A percentile compares a stretch with the other conserved stretches of the same genome.
These are phyloP conservation scores for Montipora cactus DNA, from an alignment of 64 coral and sea anemone genomes.

Conservation along the genomic window DNA sequence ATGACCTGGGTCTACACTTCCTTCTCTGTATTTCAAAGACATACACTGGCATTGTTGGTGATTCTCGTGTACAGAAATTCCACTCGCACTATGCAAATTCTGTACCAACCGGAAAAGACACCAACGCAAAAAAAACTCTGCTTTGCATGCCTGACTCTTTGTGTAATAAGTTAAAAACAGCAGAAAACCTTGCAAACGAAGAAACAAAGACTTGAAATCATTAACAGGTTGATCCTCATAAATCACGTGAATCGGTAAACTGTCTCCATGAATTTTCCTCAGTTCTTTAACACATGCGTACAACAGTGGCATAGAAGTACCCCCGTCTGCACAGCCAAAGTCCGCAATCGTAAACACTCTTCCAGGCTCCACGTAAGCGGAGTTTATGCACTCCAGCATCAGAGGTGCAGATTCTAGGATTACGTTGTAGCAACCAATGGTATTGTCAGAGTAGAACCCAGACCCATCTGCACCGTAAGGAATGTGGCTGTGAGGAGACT, in stretches of 20 bases:
- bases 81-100: too few relatives aligned
- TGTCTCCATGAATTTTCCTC: conserved; percentile 71
- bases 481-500: conserved; percentile 87
- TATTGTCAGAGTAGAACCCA: conserved; percentile 76
- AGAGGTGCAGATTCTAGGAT: conserved; percentile 65
- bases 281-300: conserved; percentile 69
- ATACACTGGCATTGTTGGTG: too few relatives aligned
- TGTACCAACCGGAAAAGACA: too few relatives aligned
- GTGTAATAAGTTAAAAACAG: conserved; percentile 26
- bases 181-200: conserved; percentile 43
- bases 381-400: conserved; percentile 34
- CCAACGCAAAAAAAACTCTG: too few relatives aligned
- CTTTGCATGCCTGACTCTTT: background rate
- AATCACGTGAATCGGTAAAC: conserved; percentile 72
- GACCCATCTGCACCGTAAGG: conserved; percentile 70
- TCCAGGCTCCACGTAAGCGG: conserved; percentile 19
- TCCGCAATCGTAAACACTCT: conserved; percentile 61
- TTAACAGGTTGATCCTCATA: conserved; percentile 89
- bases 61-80: too few relatives aligned
- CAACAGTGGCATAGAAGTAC: conserved; percentile 74
- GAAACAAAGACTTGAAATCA: conserved; percentile 87
- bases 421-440: conserved; percentile 65
- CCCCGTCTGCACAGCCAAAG: conserved; percentile 79
- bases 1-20: too few relatives aligned
- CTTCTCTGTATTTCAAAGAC: too few relatives aligned